Evolutionary conservation across 2,888 invertebrate genomes (phyloP).

Genomic region (Pollenia angustigena): DNA sequence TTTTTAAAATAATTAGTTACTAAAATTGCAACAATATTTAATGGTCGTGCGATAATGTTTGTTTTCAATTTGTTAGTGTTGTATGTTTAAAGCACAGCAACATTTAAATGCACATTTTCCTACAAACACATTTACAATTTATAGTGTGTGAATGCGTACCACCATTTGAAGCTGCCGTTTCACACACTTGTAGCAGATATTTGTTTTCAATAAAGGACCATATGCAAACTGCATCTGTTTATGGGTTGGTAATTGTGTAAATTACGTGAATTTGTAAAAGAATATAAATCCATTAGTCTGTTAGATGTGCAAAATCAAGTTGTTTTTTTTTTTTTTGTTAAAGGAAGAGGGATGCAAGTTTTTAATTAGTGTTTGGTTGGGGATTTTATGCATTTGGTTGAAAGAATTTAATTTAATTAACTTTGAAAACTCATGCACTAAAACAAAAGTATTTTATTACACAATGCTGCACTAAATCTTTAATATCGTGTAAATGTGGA

Average conservation of each 20-base stretch:
- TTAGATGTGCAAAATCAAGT: conserved; percentile 4
- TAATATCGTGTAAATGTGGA: conserved; percentile 6
- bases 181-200: conserved; percentile 1
- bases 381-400: conserved; percentile 57
- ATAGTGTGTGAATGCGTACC: too few species aligned
- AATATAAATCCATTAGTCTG: conserved; percentile 18
- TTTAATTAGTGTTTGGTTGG: conserved; percentile 32
- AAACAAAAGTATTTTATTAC: conserved; percentile 55
- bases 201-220: not conserved
- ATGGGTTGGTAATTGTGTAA: not conserved
- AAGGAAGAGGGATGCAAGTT: not conserved
- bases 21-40: conserved; percentile 48
- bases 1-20: conserved; percentile 68
- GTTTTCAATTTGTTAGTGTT: conserved; percentile 5
- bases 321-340: not conserved
- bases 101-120: not conserved
- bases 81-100: not conserved
- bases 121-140: too few species aligned
- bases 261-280: conserved; percentile 11
- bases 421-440: conserved; percentile 44
- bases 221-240: not conserved
- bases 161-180: too few species aligned
- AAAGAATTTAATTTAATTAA: conserved; percentile 68
- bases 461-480: conserved; percentile 26
- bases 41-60: conserved; percentile 46